Evolutionary conservation across 2,888 invertebrate species (phyloP), one percentile per base, ranked within the genome.

Genomic region (Pterostichus niger): DNA sequence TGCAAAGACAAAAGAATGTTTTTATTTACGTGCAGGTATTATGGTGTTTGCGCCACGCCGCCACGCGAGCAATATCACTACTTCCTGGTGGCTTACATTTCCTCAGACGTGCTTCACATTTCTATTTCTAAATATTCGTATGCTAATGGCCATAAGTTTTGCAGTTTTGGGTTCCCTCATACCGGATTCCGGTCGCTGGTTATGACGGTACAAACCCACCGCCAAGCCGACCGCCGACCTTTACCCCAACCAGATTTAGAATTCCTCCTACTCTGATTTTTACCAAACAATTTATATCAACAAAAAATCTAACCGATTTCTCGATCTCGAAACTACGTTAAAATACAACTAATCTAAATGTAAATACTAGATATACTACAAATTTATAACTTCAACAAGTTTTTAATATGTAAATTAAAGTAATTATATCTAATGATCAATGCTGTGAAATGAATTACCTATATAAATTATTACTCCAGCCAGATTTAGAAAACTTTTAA

Each of bases 21-120:
- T 79, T 79, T 79, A 79, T 68, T 79, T 79, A 79, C 79, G 79
- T 78, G 78, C 64, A 79, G 79, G 79, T 64, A 79, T 79, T 59
- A 78, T 56, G 44, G 78, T 15, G 59, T 77, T 35, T 44, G 68
- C 54, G 15, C 15, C 54, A 54, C 54, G 15, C 13, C 9, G 15
- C 15, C 54, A 54, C 54, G 15, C 13, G 6, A n/a, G 40, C 44
- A 78, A 78, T 78, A 78, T 78, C 71, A 71, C 71, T 75, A 75
- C 46, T 75, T 33, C 31, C n/a, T 15, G 33, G 24, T 7, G 52
- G 44, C 64, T 17, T 56, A 13, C 15, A 9, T 10, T 78, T 15
- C 2, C 15, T 11, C 24, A 35, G 24, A 79, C 79, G 64, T 79
- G 79, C 64, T 35, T 24, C 13, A 79, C 79, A 79, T 79, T 79